Percentiles rank a stretch among this genome's conserved stretches.
These are phyloP conservation scores for Dermochelys coriacea DNA, from an alignment of 2,797 vertebrate genomes.

Conservation along the genomic window DNA sequence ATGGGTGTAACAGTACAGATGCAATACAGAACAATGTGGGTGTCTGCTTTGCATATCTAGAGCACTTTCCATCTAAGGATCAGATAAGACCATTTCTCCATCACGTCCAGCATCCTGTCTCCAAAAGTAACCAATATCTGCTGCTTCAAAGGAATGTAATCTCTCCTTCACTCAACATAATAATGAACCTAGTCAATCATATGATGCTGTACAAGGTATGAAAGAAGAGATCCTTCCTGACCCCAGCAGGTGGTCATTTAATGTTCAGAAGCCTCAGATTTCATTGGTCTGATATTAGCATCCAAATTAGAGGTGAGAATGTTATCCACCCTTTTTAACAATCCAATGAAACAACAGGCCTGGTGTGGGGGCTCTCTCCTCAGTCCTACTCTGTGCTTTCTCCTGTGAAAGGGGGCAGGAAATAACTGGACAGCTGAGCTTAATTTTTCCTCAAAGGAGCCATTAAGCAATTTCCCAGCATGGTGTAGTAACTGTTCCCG, in stretches of 20 bases:
- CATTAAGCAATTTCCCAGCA: neutral
- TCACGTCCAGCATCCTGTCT: rapidly evolving
- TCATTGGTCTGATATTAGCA: neutral
- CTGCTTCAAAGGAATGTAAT: neutral
- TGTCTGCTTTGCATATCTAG: neutral
- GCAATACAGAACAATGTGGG: neutral
- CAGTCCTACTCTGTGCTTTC: neutral
- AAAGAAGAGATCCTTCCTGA: neutral
- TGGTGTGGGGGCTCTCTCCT: neutral
- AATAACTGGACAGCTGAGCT: neutral
- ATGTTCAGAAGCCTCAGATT: neutral
- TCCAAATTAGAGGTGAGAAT: neutral
- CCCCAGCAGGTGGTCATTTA: neutral
- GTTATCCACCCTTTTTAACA: neutral
- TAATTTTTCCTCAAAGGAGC: neutral
- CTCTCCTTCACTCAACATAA: neutral
- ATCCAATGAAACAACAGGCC: neutral
- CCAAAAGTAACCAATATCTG: neutral
- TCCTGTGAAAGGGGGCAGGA: neutral
- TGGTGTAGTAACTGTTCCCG: neutral
- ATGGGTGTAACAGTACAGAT: neutral
- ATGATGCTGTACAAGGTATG: neutral
- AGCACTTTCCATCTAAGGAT: neutral
- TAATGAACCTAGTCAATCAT: neutral
- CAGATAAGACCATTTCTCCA: neutral